phyloP scores from a whole-genome alignment of 2,888 invertebrate species.

The Andrena bicolor region DNA sequence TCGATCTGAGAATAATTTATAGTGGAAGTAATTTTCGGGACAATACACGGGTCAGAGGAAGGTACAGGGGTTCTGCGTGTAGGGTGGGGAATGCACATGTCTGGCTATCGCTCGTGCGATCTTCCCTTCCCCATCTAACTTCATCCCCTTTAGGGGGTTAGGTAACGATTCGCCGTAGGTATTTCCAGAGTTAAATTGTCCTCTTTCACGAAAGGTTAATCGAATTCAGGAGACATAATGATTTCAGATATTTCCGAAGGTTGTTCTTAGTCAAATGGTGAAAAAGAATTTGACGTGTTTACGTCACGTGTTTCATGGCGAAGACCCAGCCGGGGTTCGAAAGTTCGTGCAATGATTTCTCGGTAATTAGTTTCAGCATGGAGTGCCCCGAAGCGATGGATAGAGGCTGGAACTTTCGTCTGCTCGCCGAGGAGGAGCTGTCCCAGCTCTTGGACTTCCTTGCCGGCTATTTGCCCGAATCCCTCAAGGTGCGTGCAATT shows the following conservation, averaged over 20 bases:
- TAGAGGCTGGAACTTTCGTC: conserved; percentile 91
- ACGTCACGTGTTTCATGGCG: conserved; percentile 17
- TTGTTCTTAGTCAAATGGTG: not conserved
- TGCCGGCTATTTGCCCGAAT: conserved; percentile 93
- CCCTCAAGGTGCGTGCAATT: conserved; percentile 89
- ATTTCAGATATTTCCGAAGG: not conserved
- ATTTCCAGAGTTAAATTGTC: not conserved
- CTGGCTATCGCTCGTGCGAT: too few species aligned
- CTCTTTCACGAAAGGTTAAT: not conserved
- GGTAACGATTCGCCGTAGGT: not conserved
- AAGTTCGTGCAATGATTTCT: conserved; percentile 52
- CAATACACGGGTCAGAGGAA: too few species aligned
- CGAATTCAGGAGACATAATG: not conserved
- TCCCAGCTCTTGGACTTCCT: conserved; percentile 92
- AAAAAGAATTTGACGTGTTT: not conserved
- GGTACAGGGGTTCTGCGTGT: too few species aligned
- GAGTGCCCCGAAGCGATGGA: conserved; percentile 82
- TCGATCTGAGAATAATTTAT: too few species aligned
- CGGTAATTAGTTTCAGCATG: conserved; percentile 80
- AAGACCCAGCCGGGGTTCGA: not conserved
- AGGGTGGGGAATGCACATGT: too few species aligned
- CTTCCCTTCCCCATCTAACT: too few species aligned
- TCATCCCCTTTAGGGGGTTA: too few species aligned
- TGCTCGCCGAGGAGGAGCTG: conserved; percentile 94
- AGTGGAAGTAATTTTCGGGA: too few species aligned